phyloP scores from a whole-genome alignment of 2,797 vertebrate genomes.

The Dallia pectoralis region DNA sequence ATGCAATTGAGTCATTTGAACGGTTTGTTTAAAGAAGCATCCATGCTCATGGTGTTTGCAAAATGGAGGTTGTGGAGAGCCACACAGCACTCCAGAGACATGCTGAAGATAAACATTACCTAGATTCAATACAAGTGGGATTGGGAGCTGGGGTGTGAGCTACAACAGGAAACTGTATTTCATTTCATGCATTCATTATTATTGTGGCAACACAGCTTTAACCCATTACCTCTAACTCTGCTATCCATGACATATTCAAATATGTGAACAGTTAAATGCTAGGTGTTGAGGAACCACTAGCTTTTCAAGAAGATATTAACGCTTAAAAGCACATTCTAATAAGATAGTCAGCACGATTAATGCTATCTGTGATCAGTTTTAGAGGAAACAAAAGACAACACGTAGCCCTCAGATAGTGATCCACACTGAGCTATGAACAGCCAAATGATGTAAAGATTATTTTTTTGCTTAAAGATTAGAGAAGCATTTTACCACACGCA shows the following conservation, averaged over 20 bases:
- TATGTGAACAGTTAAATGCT: neutral
- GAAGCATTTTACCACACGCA: conserved; percentile 60
- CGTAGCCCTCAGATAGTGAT: conserved; percentile 68
- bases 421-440: conserved; percentile 66
- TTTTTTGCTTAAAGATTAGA: conserved; percentile 74
- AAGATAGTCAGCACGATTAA: neutral
- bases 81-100: too few species aligned
- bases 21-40: too few species aligned
- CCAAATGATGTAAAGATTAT: conserved; percentile 75
- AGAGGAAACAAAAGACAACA: conserved; percentile 29
- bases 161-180: neutral
- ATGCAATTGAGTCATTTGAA: too few species aligned
- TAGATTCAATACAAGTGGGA: too few species aligned
- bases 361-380: conserved; percentile 10
- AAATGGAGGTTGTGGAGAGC: too few species aligned
- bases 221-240: neutral
- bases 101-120: too few species aligned
- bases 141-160: too few species aligned
- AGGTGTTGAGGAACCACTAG: neutral
- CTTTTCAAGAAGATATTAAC: neutral
- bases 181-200: neutral
- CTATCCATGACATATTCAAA: too few species aligned
- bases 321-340: neutral
- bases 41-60: too few species aligned
- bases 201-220: neutral